Conservation (phyloP, 2,888 invertebrate genomes). For the Drosophila lutescens region DNA sequence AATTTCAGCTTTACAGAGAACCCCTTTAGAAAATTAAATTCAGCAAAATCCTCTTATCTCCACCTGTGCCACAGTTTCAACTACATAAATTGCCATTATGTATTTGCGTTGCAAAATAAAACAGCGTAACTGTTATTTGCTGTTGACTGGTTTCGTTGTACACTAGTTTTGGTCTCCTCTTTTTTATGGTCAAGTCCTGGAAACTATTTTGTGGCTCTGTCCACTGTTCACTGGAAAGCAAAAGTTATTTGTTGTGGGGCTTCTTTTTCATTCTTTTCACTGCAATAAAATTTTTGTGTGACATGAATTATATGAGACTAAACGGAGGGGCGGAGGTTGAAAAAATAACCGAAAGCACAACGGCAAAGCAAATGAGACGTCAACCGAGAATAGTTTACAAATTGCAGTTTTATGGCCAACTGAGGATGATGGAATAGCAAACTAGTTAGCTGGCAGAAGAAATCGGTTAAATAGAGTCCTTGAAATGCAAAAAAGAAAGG, state of each 20-base stretch:
- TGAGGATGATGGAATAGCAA: slow-evolving; percentile 19
- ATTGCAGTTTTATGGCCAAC: slow-evolving; percentile 27
- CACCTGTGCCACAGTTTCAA: slow-evolving; percentile 11
- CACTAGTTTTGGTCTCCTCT: slow-evolving; percentile 8
- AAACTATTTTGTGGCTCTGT: slow-evolving; percentile 39
- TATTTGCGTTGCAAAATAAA: slow-evolving; percentile 16
- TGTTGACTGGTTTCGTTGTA: slow-evolving; percentile 39
- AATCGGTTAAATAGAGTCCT: slow-evolving; percentile 1
- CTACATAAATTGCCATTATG: slow-evolving; percentile 27
- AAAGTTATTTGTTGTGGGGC: slow-evolving; percentile 35
- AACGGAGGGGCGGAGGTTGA: neutral
- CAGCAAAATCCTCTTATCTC: slow-evolving; percentile 5
- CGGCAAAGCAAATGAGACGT: slow-evolving; percentile 22
- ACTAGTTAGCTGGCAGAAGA: slow-evolving; percentile 5
- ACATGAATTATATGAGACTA: slow-evolving; percentile 25
- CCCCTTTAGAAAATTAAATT: neutral
- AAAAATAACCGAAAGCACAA: slow-evolving; percentile 4
- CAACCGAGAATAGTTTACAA: slow-evolving; percentile 23
- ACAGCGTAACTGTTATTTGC: slow-evolving; percentile 39
- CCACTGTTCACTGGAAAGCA: slow-evolving; percentile 24
- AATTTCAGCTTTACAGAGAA: neutral
- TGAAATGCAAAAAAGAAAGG: neutral
- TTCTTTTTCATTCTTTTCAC: slow-evolving; percentile 15
- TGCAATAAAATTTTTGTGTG: slow-evolving; percentile 37
- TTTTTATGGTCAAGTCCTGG: slow-evolving; percentile 28